phyloP scores from a whole-genome alignment of 2,113 vertebrate species.

The Gnathochromis pfefferi region DNA sequence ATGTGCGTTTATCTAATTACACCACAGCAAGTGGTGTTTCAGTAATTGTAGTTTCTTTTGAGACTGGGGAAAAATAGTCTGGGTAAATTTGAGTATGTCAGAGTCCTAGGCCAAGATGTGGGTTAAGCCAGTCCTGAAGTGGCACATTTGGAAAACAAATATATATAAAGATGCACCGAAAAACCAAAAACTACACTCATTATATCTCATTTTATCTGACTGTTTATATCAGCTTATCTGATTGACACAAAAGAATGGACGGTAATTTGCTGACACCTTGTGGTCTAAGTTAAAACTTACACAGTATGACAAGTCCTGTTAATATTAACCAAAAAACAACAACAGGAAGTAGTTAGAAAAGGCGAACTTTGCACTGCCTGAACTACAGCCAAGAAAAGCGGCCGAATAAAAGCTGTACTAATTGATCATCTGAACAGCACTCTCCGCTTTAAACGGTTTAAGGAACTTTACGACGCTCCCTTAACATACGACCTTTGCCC shows the following conservation, averaged over 20 bases:
- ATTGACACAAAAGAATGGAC: not conserved
- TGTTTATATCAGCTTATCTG: not conserved
- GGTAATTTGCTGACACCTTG: constrained; percentile 11
- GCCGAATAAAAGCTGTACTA: accelerated
- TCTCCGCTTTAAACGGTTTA: not conserved
- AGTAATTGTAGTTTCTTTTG: not conserved
- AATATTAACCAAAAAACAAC: not conserved
- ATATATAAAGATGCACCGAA: not conserved
- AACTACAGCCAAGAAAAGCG: not conserved
- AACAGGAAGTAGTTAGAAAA: not conserved
- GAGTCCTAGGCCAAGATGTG: not conserved
- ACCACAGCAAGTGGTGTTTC: not conserved
- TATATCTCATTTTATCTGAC: not conserved
- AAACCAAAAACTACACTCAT: not conserved
- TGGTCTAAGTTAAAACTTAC: not conserved
- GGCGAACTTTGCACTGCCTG: constrained; percentile 10
- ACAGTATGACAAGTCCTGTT: not conserved
- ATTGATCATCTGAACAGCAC: not conserved
- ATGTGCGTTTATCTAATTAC: not conserved
- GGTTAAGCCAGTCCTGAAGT: not conserved
- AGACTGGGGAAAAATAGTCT: accelerated
- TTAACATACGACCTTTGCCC: constrained; percentile 16
- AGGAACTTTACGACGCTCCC: constrained; percentile 53
- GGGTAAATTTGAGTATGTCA: not conserved
- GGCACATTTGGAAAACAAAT: not conserved